Base-by-base conservation (phyloP, 2,797 vertebrate species). In the Tamandua tetradactyla region DNA sequence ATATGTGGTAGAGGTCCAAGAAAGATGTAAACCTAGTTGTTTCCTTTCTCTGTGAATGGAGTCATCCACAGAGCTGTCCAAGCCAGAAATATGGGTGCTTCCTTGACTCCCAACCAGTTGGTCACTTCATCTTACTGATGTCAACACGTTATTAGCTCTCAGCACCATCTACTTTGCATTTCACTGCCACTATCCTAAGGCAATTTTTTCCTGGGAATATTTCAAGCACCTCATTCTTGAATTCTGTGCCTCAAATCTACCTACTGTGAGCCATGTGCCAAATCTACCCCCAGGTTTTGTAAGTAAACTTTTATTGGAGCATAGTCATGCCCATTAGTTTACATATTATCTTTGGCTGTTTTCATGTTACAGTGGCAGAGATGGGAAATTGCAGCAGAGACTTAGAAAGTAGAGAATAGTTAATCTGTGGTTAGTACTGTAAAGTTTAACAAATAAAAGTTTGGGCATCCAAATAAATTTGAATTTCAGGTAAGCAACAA, bases 401-500 rank as follows among this genome's bases (percentile, higher is more conserved):
- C 47, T 47, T 69, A 3, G 11, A 55, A 72, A 42, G 17, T 25
- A 79, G 15, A 64, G 95, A 93, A 27, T 59, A 84, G 87, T 80
- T 91, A 47, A 12, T 82, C 4, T 55, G 25, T 76, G 44, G 1
- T 5, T 37, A 59, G 25, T 8, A 10, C 61, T 71, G 30, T 64
- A 10, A 42, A 61, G 74, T 64, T 80, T 72, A 84, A 32, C 55
- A 93, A 79, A 64, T 79, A 44, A 95, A 93, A 84, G 81, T 44
- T n/a, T 71, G 23, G 42, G 47, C 80, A 4, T 2, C 40, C 30
- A n/a, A 12, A 75, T 74, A 87, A 94, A 71, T 89, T 82, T 87
- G 44, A 66, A 76, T 92, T 76, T 92, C 14, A 89, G 76, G 61
- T 68, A 95, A 96, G 62, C n/a, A 79, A n/a, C 62, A 44, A 69